These are phyloP conservation scores for Deroptyus accipitrinus DNA, from an alignment of 2,113 vertebrate genomes.

Conservation along the genomic window DNA sequence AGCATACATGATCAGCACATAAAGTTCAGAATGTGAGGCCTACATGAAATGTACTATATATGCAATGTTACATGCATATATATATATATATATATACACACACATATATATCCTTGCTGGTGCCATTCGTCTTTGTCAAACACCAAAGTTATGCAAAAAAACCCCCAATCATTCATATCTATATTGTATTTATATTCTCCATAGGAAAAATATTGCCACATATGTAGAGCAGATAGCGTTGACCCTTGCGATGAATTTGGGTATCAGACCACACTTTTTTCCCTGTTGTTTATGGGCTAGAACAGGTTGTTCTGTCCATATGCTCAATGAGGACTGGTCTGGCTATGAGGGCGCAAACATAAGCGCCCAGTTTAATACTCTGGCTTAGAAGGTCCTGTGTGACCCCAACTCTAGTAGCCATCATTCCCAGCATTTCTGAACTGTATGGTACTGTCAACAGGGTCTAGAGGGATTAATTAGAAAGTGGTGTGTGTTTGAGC, in stretches of 20 bases:
- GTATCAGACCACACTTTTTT: fast-evolving
- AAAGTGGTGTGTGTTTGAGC: neutral
- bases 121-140: neutral
- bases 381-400: neutral
- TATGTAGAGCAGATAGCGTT: neutral
- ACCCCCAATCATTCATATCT: fast-evolving
- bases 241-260: neutral
- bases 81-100: neutral
- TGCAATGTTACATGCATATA: neutral
- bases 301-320: fast-evolving
- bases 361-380: neutral
- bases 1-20: neutral
- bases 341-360: neutral
- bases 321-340: neutral
- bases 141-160: neutral
- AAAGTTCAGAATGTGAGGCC: neutral
- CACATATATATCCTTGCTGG: neutral
- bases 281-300: neutral
- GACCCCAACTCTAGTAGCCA: neutral
- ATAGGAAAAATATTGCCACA: neutral
- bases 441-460: neutral
- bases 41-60: neutral
- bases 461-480: neutral
- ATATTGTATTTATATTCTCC: neutral
- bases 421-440: neutral